A percentile compares a stretch with the other conserved stretches of the same genome.
Conservation (phyloP, 2,113 vertebrate species). For the Calyptommatus sinebrachiatus region DNA sequence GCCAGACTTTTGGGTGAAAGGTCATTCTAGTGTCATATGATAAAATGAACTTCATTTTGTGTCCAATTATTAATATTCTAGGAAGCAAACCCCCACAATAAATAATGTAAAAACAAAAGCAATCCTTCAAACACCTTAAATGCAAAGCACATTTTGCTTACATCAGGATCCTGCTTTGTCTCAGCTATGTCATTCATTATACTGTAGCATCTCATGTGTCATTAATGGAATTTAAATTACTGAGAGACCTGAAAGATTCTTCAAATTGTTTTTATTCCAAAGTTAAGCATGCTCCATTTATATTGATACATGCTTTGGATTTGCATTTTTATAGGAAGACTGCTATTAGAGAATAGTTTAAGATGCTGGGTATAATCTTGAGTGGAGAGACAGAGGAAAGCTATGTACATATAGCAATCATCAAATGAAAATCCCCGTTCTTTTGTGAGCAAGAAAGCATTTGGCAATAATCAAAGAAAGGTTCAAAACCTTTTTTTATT, state of each 20-base stretch:
- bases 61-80: too few relatives aligned
- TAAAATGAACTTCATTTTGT: too few relatives aligned
- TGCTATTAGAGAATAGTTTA: constrained; percentile 17
- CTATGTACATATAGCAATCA: constrained; percentile 4
- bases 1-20: too few relatives aligned
- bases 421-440: constrained; percentile 18
- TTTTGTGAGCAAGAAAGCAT: not conserved
- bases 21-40: too few relatives aligned
- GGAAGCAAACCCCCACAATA: too few relatives aligned
- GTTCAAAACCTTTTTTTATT: constrained; percentile 1
- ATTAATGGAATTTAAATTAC: constrained; percentile 41
- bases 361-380: constrained; percentile 11
- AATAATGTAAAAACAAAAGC: not conserved
- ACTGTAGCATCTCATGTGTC: constrained; percentile 33
- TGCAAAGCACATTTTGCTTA: not conserved
- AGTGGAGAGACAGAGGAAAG: not conserved
- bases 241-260: constrained; percentile 30
- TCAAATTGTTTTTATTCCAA: constrained; percentile 30
- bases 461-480: not conserved
- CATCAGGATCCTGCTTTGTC: constrained; percentile 17
- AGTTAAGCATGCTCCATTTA: constrained; percentile 37
- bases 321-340: constrained; percentile 46
- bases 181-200: constrained; percentile 26
- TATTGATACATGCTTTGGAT: constrained; percentile 34
- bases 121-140: not conserved